A percentile compares a stretch with the other conserved stretches of the same genome.
Evolutionary conservation across 2,888 invertebrate species (phyloP).

Genomic region (Vannuccia rotundouncinata): DNA sequence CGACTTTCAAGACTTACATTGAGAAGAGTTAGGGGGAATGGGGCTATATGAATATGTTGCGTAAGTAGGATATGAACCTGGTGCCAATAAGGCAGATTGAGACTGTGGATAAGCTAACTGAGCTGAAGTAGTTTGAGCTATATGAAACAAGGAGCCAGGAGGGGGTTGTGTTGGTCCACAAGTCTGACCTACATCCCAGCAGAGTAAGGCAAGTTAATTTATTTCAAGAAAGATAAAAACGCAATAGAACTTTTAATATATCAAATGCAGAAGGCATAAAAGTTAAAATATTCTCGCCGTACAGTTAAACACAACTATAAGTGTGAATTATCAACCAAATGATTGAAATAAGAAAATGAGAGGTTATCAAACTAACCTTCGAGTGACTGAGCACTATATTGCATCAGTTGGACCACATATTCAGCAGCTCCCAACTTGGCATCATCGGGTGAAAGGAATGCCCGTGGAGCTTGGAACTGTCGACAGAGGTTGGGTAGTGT

Average conservation of each 20-base stretch:
- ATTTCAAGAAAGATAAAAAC: too few species aligned
- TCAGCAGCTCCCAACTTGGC: background rate
- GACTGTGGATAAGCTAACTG: background rate
- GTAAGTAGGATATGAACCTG: background rate
- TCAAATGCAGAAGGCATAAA: too few species aligned
- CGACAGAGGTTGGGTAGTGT: background rate
- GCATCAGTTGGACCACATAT: background rate
- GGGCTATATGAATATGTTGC: background rate
- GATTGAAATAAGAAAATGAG: too few species aligned
- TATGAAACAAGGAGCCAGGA: background rate
- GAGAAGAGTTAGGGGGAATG: background rate
- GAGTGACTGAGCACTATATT: background rate
- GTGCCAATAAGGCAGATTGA: background rate
- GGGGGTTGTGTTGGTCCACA: background rate
- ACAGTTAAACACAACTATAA: too few species aligned
- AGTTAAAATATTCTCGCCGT: too few species aligned
- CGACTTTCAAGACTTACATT: too few species aligned
- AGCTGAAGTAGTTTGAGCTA: background rate
- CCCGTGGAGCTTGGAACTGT: background rate
- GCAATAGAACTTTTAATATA: too few species aligned
- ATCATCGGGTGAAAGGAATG: background rate
- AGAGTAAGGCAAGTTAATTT: too few species aligned
- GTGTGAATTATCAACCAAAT: too few species aligned
- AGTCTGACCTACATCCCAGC: background rate
- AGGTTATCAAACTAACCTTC: background rate